Evolutionary conservation across 2,113 vertebrate species (phyloP).

Genomic region (Emydocephalus ijimae): DNA sequence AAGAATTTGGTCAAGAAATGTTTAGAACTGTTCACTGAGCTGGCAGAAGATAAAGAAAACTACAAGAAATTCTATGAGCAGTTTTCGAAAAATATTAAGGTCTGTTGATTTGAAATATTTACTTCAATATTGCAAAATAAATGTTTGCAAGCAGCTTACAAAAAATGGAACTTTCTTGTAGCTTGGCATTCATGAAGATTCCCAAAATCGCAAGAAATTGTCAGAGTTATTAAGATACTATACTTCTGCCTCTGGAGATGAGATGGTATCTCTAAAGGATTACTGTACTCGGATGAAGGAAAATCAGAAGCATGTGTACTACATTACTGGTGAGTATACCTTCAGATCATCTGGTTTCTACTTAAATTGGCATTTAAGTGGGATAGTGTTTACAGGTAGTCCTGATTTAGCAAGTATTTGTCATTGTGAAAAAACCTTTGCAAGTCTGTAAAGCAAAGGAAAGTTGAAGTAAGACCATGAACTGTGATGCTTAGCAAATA

Average conservation of each 20-base stretch:
- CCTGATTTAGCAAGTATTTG: neutral
- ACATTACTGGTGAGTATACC: slow-evolving; percentile 86
- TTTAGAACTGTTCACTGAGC: slow-evolving; percentile 89
- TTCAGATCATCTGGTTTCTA: neutral
- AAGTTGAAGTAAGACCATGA: neutral
- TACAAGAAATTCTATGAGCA: slow-evolving; percentile 97
- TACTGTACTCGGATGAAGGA: slow-evolving; percentile 97
- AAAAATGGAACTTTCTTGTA: neutral
- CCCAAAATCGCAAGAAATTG: slow-evolving; percentile 93
- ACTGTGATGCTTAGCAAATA: neutral
- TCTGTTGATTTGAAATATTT: slow-evolving; percentile 46
- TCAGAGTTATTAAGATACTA: slow-evolving; percentile 90
- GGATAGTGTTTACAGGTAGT: neutral
- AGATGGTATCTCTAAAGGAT: slow-evolving; percentile 95
- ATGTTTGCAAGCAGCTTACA: rapidly evolving
- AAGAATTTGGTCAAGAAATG: slow-evolving; percentile 98
- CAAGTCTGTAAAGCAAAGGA: neutral
- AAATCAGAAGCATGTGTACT: slow-evolving; percentile 95
- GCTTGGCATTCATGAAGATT: slow-evolving; percentile 98
- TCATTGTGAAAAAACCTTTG: neutral
- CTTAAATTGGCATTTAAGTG: neutral
- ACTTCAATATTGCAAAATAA: neutral
- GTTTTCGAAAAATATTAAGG: slow-evolving; percentile 98
- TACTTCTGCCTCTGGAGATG: slow-evolving; percentile 91
- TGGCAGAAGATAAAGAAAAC: slow-evolving; percentile 94